These are phyloP conservation scores for Odontomyia ornata DNA, from an alignment of 2,888 invertebrate genomes.

Conservation along the genomic window DNA sequence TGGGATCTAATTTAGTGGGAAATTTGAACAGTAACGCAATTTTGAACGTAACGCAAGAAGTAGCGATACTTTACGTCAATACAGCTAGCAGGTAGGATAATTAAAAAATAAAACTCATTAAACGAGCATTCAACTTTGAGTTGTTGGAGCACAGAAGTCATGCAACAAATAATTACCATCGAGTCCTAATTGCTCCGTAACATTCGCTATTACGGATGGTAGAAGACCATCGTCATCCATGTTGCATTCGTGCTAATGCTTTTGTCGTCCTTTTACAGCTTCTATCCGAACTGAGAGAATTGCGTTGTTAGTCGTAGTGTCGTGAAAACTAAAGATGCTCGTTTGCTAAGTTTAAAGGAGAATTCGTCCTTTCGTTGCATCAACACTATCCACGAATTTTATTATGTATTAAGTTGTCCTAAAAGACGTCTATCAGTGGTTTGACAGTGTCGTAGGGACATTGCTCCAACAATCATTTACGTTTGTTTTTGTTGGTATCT, in stretches of 20 bases:
- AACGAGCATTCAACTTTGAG: not conserved
- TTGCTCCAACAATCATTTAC: constrained; percentile 38
- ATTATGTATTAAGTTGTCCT: constrained; percentile 48
- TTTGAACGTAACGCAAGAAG: too few relatives aligned
- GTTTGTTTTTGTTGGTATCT: constrained; percentile 18
- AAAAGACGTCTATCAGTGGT: constrained; percentile 46
- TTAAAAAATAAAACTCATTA: too few relatives aligned
- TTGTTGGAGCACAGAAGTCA: not conserved
- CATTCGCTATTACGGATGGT: constrained; percentile 10
- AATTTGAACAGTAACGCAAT: too few relatives aligned
- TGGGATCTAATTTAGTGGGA: too few relatives aligned
- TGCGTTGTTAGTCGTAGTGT: too few relatives aligned
- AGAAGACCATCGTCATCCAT: constrained; percentile 36
- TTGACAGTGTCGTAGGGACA: constrained; percentile 41
- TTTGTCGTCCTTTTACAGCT: not conserved
- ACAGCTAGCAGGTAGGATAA: too few relatives aligned
- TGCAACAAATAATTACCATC: constrained; percentile 22
- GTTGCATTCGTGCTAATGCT: constrained; percentile 7
- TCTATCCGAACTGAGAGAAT: too few relatives aligned
- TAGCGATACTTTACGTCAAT: too few relatives aligned
- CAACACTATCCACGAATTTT: not conserved
- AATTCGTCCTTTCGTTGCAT: not conserved
- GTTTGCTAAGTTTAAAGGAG: too few relatives aligned
- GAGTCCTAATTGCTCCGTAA: constrained; percentile 15
- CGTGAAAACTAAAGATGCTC: too few relatives aligned